Conservation (phyloP, 2,113 vertebrate genomes). For the Dipodomys stephensi region DNA sequence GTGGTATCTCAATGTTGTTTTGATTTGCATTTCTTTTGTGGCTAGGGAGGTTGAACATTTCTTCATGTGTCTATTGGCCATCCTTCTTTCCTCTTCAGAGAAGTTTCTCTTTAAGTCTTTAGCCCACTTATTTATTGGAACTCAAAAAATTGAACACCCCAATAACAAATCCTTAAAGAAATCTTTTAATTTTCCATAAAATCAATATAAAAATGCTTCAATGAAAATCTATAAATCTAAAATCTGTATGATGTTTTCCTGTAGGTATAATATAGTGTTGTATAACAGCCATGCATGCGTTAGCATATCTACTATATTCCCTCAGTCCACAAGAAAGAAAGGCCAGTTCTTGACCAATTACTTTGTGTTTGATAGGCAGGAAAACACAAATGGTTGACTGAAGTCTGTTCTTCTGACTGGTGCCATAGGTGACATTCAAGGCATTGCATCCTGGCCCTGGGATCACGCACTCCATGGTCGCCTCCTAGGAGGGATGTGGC, state of each 20-base stretch:
- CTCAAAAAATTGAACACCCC: no score
- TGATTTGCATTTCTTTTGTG: no score
- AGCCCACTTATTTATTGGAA: no score
- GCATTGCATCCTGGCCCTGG: background rate
- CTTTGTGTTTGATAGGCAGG: background rate
- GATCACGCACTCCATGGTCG: background rate
- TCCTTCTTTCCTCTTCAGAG: no score
- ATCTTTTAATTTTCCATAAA: background rate
- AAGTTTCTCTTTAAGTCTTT: no score
- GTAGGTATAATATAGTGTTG: background rate
- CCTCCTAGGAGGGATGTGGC: background rate
- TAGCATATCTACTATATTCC: background rate
- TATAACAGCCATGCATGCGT: no score
- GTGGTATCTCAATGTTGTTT: no score
- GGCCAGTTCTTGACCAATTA: background rate
- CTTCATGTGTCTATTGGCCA: no score
- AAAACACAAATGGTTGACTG: background rate
- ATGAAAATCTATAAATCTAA: background rate
- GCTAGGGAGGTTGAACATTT: no score
- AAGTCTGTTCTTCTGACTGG: background rate
- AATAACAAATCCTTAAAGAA: background rate
- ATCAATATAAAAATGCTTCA: background rate
- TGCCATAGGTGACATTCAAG: background rate
- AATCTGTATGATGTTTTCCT: background rate
- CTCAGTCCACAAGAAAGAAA: background rate